Base-by-base conservation (phyloP, 2,888 invertebrate genomes). In the Plutella xylostella region DNA sequence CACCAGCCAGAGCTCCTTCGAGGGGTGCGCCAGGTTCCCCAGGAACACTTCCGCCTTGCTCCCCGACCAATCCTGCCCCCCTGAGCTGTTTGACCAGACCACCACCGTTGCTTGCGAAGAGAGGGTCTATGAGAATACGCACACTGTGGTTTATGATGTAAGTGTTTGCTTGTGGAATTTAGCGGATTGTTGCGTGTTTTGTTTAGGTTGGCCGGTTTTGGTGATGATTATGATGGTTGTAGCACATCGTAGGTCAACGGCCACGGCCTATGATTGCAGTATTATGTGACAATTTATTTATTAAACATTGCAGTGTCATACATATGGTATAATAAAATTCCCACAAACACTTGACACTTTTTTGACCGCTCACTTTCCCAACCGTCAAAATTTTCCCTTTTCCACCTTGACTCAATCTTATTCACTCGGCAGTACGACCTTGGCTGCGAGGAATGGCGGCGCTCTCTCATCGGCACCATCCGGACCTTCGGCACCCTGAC, bases 401-500 rank as follows among this genome's bases (percentile, higher is more conserved):
- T 30, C 30, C 3, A 30, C 12, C 1, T 4, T 12, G 2, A 30
- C 30, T n/a, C n/a, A n/a, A 12, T 15, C 4, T 33, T n/a, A n/a
- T n/a, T n/a, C n/a, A 2, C 1, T 54, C 67, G 63, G 6, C 63
- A 90, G 90, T 90, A 85, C 57, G 72, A 68, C 21, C 60, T 90
- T 15, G 87, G 86, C 2, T 90, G 90, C 55, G 85, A 87, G 18
- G 83, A 77, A 79, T 92, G 92, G 92, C 88, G 88, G 51, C 74
- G 92, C 18, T 85, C 90, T 0, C 59, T 92, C 46, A 88, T 92
- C 28, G 92, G 92, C 1, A 89, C 91, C 1, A 69, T 90, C 2
- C 88, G 90, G 50, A 90, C 88, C 40, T 55, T 89, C 28, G 92
- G 91, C 19, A 88, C 88, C 47, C 86, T 92, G 56, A 64, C 87